Evolutionary conservation across 1,140 invertebrate genomes (phyloP).

Genomic region (Periplaneta americana): DNA sequence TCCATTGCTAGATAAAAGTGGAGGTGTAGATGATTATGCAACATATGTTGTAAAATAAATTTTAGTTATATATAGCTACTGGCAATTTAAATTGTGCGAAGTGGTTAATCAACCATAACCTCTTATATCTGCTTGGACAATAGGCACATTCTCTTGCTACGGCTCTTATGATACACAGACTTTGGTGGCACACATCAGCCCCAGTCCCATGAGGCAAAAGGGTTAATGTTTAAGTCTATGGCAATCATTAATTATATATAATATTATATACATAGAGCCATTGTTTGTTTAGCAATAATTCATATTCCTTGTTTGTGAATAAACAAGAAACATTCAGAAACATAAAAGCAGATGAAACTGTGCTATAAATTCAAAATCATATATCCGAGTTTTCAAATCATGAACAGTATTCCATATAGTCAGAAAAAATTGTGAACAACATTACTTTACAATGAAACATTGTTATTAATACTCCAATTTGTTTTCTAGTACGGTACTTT

Average conservation of each 20-base stretch:
- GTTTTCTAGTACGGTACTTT: background rate
- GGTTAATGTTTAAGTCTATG: slow-evolving; percentile 2
- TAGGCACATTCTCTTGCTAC: no score
- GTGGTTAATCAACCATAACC: no score
- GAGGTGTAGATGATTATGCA: no score
- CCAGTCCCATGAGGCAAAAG: slow-evolving; percentile 3
- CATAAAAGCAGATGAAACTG: background rate
- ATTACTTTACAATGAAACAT: background rate
- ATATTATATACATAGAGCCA: background rate
- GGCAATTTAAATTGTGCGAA: no score
- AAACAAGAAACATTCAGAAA: background rate
- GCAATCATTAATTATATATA: slow-evolving; percentile 6
- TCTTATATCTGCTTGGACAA: no score
- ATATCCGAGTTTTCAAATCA: background rate
- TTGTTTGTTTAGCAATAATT: background rate
- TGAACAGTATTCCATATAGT: background rate
- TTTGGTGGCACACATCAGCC: background rate
- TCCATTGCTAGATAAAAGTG: no score
- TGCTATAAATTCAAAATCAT: background rate
- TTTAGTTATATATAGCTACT: no score
- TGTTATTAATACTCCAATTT: background rate
- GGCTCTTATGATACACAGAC: no score
- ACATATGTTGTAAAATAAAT: no score
- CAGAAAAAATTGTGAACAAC: background rate
- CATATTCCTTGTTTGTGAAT: background rate